phyloP scores from a whole-genome alignment of 30 jellyfish, hydroid and myxozoan genomes.

The Mastigias papua region DNA sequence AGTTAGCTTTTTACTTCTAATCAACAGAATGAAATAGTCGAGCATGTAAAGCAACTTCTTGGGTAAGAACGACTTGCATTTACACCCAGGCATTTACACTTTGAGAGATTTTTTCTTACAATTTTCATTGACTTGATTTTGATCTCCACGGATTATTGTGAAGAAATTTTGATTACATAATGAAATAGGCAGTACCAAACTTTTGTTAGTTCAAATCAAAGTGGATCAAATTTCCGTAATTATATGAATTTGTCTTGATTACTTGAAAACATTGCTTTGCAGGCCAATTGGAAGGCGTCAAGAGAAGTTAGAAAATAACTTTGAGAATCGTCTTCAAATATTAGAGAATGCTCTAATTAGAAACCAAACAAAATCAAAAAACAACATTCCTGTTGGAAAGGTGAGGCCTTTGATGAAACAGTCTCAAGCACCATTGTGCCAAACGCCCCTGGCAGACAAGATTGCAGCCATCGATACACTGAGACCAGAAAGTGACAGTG shows the following conservation, averaged over 20 bases:
- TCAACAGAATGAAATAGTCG: not conserved
- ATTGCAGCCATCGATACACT: not conserved
- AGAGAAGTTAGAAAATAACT: slow-evolving; percentile 26
- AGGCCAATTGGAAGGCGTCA: slow-evolving; percentile 55
- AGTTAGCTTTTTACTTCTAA: not conserved
- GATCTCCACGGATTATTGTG: not conserved
- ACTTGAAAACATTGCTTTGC: not conserved
- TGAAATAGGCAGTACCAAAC: too few species aligned
- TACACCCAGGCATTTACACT: not conserved
- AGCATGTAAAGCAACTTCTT: slow-evolving; percentile 2
- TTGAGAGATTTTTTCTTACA: not conserved
- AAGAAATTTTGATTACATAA: not conserved
- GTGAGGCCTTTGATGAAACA: slow-evolving; percentile 51
- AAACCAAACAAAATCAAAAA: not conserved
- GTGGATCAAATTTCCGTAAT: not conserved
- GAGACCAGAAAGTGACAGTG: too few species aligned
- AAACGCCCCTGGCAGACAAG: slow-evolving; percentile 27
- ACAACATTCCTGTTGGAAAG: slow-evolving; percentile 51
- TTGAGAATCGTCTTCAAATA: slow-evolving; percentile 1
- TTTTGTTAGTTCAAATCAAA: not conserved
- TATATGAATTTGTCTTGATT: not conserved
- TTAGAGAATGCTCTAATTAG: slow-evolving; percentile 11
- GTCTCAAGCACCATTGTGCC: slow-evolving; percentile 44
- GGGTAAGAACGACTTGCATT: not conserved
- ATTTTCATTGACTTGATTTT: not conserved